Evolutionary conservation across 2,113 vertebrate genomes (phyloP).

Genomic region (Anhinga anhinga): DNA sequence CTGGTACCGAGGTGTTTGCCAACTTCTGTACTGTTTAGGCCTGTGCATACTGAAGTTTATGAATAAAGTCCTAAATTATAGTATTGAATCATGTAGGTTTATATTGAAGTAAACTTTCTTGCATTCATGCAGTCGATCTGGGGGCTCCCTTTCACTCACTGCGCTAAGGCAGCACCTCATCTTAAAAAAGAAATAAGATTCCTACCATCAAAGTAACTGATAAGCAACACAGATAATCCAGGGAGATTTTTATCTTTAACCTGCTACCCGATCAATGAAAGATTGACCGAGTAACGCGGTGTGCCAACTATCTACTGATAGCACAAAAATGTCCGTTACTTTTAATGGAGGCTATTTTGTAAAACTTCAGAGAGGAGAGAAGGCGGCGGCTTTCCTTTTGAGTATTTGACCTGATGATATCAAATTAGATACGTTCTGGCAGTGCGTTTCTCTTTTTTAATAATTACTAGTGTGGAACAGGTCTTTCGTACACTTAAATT

Average conservation of each 20-base stretch:
- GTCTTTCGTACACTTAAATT: background rate
- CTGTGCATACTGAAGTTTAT: background rate
- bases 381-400: background rate
- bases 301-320: background rate
- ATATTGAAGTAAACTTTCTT: background rate
- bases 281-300: accelerated
- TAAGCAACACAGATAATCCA: background rate
- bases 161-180: background rate
- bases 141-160: background rate
- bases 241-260: background rate
- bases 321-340: background rate
- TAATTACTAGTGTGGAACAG: background rate
- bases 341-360: background rate
- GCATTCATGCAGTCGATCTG: background rate
- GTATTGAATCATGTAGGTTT: background rate
- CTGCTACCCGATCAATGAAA: background rate
- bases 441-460: background rate
- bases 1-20: background rate
- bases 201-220: background rate
- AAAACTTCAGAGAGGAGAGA: background rate
- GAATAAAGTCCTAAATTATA: background rate
- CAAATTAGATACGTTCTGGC: background rate
- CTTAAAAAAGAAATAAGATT: background rate
- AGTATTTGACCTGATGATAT: background rate
- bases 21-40: background rate